These are phyloP conservation scores for Calyptommatus sinebrachiatus DNA, from an alignment of 2,113 vertebrate species.

Conservation along the genomic window DNA sequence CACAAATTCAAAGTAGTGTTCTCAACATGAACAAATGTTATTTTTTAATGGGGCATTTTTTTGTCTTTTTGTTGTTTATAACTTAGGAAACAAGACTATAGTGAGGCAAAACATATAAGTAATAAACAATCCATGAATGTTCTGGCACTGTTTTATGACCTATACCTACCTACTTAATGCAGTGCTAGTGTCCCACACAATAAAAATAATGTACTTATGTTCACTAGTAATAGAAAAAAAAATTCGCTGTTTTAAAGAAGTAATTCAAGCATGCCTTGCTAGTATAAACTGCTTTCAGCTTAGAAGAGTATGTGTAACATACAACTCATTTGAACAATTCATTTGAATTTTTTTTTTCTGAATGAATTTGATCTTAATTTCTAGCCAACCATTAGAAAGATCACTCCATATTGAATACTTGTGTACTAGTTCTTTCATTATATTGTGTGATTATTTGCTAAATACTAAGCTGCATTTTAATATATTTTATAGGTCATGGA, in stretches of 20 bases:
- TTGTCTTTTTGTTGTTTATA: neutral
- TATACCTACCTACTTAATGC: neutral
- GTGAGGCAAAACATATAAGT: neutral
- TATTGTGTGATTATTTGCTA: conserved; percentile 10
- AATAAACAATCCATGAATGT: too few relatives aligned
- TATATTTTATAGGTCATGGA: conserved; percentile 84
- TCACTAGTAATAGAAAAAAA: neutral
- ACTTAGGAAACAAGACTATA: neutral
- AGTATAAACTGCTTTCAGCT: conserved; percentile 12
- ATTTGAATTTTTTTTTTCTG: neutral
- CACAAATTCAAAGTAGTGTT: neutral
- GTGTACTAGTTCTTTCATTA: neutral
- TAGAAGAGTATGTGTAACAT: conserved; percentile 33
- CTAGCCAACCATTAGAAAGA: conserved; percentile 19
- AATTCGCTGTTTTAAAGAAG: neutral
- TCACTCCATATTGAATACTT: neutral
- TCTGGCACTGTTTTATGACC: neutral
- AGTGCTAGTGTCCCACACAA: accelerated
- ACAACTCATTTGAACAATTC: neutral
- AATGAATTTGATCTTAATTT: conserved; percentile 10
- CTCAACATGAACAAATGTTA: neutral
- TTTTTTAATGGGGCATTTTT: neutral
- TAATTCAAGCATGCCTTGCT: conserved; percentile 3
- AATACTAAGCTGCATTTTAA: conserved; percentile 24
- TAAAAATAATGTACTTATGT: neutral